Base-by-base conservation (phyloP, 2,113 vertebrate genomes). In the Raja brachyura region DNA sequence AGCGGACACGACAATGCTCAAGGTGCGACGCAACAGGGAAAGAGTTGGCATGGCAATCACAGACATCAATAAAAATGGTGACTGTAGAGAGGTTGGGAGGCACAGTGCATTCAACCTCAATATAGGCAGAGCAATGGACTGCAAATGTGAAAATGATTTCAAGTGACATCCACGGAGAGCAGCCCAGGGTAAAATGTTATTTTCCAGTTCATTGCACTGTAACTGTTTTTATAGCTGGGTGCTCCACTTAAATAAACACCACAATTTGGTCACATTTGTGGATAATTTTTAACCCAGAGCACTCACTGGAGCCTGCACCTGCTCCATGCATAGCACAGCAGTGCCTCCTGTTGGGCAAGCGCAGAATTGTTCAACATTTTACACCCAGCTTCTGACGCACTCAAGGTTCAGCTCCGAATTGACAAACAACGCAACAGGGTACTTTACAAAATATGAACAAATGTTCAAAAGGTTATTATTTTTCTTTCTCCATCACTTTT, bases 121-220 rank as follows among this genome's bases (percentile, higher is more conserved):
- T 20, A 4, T 31, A 92, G 90, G 6, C 39, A 13, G 90, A 54
- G 90, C 66, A 73, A 92, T 48, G 68, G 66, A 54, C 90, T 92
- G 66, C 90, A 92, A 74, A 92, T 28, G 33, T 70, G 63, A 92
- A 92, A 92, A 70, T 92, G 33, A 73, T 92, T 92, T 73, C 90
- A 74, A 48, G 90, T 54, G 90, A 92, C 90, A 92, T 48, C 90
- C 33, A 25, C 33, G 54, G 90, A 73, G 68, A 92, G 90, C 90
- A 74, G 90, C 90, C 88, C 90, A 73, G 90, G 90, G 90, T 92
- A 74, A 92, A 92, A 92, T 92, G 90, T 92, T 73, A 92, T 92
- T 92, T 92, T 92, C 90, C 66, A 73, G 90, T 92, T 92, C 90
- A 92, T 39, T 92, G 90, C 90, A 48, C 90, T 92, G 90, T 73